phyloP scores from a whole-genome alignment of 2,113 vertebrate genomes.

The Sus scrofa region T2T-Sscrofa CM000817.6:118093501-118094000 shows the following conservation, averaged over 20 bases:
- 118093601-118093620: neutral
- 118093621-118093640: neutral
- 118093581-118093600: neutral
- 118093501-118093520: neutral
- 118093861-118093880: neutral
- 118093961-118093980: neutral
- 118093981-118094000: neutral
- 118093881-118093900: neutral
- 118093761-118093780: neutral
- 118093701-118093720: neutral
- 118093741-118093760: neutral
- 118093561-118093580: neutral
- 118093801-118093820: neutral
- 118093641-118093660: neutral
- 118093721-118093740: neutral
- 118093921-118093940: constrained; percentile 16
- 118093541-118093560: neutral
- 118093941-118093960: constrained; percentile 53
- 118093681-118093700: neutral
- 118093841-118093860: constrained; percentile 43
- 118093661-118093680: neutral
- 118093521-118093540: neutral
- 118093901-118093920: neutral
- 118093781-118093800: constrained; percentile 27
- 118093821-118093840: neutral